phyloP scores from a whole-genome alignment of 2,888 invertebrate species.

The Eupithecia insigniata region DNA sequence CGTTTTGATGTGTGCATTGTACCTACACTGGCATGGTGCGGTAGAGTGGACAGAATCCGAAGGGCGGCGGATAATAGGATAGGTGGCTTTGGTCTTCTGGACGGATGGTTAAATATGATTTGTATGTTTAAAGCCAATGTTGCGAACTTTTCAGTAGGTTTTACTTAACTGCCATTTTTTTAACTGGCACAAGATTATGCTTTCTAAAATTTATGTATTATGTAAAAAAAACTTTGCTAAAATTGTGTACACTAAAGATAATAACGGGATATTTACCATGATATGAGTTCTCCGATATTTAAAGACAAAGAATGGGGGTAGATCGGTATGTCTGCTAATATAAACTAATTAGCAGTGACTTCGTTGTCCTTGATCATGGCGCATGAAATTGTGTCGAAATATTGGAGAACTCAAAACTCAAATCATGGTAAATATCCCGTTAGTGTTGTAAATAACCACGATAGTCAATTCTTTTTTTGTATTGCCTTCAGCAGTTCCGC shows the following conservation, averaged over 20 bases:
- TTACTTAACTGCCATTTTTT: not conserved
- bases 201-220: too few species aligned
- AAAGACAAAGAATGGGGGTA: too few species aligned
- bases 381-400: too few species aligned
- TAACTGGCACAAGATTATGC: not conserved
- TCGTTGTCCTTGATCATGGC: too few species aligned
- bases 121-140: not conserved
- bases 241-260: too few species aligned
- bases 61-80: not conserved
- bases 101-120: not conserved
- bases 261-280: too few species aligned
- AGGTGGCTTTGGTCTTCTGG: not conserved
- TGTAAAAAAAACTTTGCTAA: not conserved
- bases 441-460: too few species aligned
- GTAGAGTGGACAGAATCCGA: not conserved
- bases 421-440: too few species aligned
- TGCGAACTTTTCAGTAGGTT: not conserved
- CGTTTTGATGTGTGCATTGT: not conserved
- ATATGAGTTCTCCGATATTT: too few species aligned
- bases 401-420: too few species aligned
- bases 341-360: too few species aligned
- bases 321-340: too few species aligned
- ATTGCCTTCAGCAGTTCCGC: not conserved
- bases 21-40: not conserved
- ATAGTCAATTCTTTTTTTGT: not conserved